Base-by-base conservation (phyloP, 2,113 vertebrate species). In the Eira barbara region DNA sequence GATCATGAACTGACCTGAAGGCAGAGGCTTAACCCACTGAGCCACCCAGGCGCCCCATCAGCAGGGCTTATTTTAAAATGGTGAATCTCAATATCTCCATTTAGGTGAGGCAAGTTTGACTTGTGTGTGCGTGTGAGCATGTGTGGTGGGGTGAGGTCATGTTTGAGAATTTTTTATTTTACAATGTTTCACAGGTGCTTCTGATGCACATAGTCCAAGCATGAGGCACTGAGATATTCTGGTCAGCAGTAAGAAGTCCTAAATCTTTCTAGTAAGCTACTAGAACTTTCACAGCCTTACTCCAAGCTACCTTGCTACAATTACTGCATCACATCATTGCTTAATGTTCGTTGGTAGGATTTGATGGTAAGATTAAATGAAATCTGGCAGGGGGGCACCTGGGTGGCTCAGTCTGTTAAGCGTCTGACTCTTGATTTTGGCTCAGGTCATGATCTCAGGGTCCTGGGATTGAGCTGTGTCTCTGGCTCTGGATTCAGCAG, bases 61-160 rank as follows among this genome's bases (percentile, higher is more conserved):
- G 8, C 8, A 6, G 31, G 42, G 6, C 10, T 93, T 95, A 52
- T 82, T 94, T 82, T 31, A 55, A 71, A 87, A 71, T 88, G 29
- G 2, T 78, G 34, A 36, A 61, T 87, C n/a, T 6, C 12, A 63
- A 14, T 4, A 9, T 63, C 86, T 45, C 20, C 59, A 18, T 49
- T 3, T 1, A 61, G 34, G 34, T 74, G 36, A 85, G 1, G 15
- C 21, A 20, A 81, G 4, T 63, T 89, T 71, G 34, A 86, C 29
- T 10, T 3, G 0, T 11, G 9, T 21, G 17, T 69, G 0, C 21
- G 2, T 9, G 7, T 31, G 18, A 36, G 21, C 21, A 6, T 13
- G 9, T 55, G 11, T 34, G 42, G 20, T 13, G 17, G 25, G 59
- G 21, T 12, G 0, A 13, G 17, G 36, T 20, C 39, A 63, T 17